Evolutionary conservation across 2,888 invertebrate species (phyloP).

Genomic region (Xestobium rufovillosum): DNA sequence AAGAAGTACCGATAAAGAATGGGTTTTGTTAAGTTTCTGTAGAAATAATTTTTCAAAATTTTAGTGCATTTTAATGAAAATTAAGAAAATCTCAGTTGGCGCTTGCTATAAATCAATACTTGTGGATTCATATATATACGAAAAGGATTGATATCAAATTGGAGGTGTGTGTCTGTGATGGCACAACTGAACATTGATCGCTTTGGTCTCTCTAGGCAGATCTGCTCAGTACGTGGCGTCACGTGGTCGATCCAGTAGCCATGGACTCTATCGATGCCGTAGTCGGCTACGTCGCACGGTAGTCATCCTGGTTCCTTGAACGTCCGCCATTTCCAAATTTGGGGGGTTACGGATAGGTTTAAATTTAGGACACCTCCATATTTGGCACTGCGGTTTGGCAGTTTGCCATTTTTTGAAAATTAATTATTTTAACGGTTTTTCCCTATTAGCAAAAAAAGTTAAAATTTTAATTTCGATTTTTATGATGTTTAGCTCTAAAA

Average conservation of each 20-base stretch:
- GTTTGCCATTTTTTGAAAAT: conserved; percentile 46
- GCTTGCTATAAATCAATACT: too few species aligned
- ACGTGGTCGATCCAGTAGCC: conserved; percentile 55
- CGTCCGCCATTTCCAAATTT: conserved; percentile 58
- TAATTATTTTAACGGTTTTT: conserved; percentile 15
- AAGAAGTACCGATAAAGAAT: too few species aligned
- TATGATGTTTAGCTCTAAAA: too few species aligned
- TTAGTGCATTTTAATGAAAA: too few species aligned
- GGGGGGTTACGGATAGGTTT: conserved; percentile 51
- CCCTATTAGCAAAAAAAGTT: too few species aligned
- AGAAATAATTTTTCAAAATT: too few species aligned
- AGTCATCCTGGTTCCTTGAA: conserved; percentile 51
- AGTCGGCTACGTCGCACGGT: conserved; percentile 47
- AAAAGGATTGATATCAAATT: too few species aligned
- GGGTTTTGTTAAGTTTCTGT: too few species aligned
- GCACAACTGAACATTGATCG: conserved; percentile 58
- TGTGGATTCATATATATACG: too few species aligned
- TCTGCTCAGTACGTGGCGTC: conserved; percentile 59
- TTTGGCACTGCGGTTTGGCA: conserved; percentile 47
- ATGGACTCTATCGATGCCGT: conserved; percentile 48
- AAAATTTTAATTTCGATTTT: neutral
- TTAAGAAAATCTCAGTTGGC: too few species aligned
- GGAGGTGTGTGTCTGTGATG: conserved; percentile 57
- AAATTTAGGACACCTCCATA: conserved; percentile 52
- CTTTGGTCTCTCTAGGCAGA: conserved; percentile 49